phyloP scores from a whole-genome alignment of 2,888 invertebrate species.

The Drepana falcataria region DNA sequence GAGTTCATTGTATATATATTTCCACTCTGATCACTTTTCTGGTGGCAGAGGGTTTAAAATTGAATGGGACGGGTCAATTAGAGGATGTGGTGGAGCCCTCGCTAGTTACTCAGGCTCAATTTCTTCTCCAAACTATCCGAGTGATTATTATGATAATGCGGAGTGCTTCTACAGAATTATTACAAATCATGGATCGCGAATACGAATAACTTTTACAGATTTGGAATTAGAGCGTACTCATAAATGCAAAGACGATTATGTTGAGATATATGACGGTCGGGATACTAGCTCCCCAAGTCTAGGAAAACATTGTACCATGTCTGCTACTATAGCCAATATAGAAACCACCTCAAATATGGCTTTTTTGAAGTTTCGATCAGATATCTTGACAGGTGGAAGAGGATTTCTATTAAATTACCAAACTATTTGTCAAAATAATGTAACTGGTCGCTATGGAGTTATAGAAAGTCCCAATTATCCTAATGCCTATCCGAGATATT shows the following conservation, averaged over 20 bases:
- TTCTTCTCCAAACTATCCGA: slow-evolving; percentile 92
- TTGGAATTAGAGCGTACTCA: slow-evolving; percentile 82
- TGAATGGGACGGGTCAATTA: slow-evolving; percentile 62
- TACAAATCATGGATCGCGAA: slow-evolving; percentile 84
- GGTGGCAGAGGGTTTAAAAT: slow-evolving; percentile 83
- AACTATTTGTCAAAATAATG: slow-evolving; percentile 82
- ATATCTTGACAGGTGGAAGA: slow-evolving; percentile 79
- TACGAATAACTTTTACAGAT: slow-evolving; percentile 83
- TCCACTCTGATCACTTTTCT: slow-evolving; percentile 85
- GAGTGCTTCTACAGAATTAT: slow-evolving; percentile 90
- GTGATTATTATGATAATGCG: slow-evolving; percentile 82
- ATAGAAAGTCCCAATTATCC: slow-evolving; percentile 94
- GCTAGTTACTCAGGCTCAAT: slow-evolving; percentile 84
- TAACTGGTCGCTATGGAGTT: slow-evolving; percentile 83
- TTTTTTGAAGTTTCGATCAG: slow-evolving; percentile 85
- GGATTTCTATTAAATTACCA: slow-evolving; percentile 89
- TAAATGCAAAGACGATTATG: slow-evolving; percentile 83
- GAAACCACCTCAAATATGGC: slow-evolving; percentile 81
- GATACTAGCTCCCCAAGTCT: slow-evolving; percentile 72
- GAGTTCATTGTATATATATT: slow-evolving; percentile 85
- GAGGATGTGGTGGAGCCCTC: slow-evolving; percentile 90
- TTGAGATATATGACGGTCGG: slow-evolving; percentile 84
- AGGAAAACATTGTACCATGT: slow-evolving; percentile 81
- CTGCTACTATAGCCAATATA: slow-evolving; percentile 59
- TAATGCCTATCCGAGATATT: slow-evolving; percentile 75